Evolutionary conservation across 2,797 vertebrate species (phyloP).

Genomic region (Avahi laniger): DNA sequence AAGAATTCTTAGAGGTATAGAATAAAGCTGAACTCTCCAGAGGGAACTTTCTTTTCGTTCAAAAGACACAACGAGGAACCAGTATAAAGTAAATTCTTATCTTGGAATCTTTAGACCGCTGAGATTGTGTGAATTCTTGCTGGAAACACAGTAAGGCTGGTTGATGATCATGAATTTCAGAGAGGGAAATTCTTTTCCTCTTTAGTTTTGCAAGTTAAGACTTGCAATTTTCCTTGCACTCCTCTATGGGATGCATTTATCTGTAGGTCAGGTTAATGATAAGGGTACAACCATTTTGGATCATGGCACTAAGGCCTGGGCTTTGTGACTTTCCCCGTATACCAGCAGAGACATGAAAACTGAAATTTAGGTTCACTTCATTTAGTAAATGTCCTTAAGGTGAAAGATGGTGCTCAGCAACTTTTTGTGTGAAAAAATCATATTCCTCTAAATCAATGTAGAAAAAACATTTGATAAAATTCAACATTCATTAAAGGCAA

Average conservation of each 20-base stretch:
- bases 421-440: neutral
- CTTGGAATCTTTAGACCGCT: neutral
- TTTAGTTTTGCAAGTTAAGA: neutral
- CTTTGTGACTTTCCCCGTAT: neutral
- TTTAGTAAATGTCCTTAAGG: neutral
- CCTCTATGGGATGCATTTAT: neutral
- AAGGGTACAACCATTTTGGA: neutral
- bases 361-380: neutral
- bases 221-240: neutral
- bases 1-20: neutral
- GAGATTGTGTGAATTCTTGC: neutral
- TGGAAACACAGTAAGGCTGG: neutral
- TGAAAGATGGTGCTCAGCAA: neutral
- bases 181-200: neutral
- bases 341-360: neutral
- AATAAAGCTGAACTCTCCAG: neutral
- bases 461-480: neutral
- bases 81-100: neutral
- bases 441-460: neutral
- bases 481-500: neutral
- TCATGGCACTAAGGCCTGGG: neutral
- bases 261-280: neutral
- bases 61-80: neutral
- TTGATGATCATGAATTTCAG: constrained; percentile 12
- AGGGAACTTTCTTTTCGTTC: constrained; percentile 4